Base-by-base conservation (phyloP, 2,888 invertebrate genomes). In the Drosophila meridionalis region DNA sequence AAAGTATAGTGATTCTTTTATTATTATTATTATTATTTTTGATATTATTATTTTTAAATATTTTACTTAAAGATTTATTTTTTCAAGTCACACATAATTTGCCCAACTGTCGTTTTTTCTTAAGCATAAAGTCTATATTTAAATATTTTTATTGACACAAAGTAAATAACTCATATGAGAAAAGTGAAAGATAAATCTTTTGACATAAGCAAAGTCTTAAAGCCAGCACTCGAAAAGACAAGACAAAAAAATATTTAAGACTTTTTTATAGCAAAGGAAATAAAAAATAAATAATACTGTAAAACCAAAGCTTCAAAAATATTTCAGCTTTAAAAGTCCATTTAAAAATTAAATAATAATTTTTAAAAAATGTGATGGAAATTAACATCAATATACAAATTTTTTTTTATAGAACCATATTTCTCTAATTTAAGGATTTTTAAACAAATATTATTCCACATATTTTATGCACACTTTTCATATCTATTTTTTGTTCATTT, bases 401-500 rank as follows among this genome's bases (percentile, higher is more conserved):
- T 20, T 2, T 11, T 34, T 32, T 52, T 34, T 34, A 52, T 48
- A 9, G 14, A 8, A 2, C 0, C 30, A n/a, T 34, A 48, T 11
- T 2, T 9, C n/a, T 4, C 14, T 5, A 9, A 38, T 12, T 11
- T 8, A 48, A 28, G 3, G 8, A 30, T n/a, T 9, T 59, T 30
- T 30, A 14, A 40, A 47, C 14, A 14, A 40, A 58, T 26, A 34
- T 7, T 6, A 26, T n/a, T 52, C 12, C 36, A 14, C 60, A 11
- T n/a, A 40, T 34, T 32, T 20, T 9, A 36, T 26, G 12, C 38
- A 72, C 55, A 36, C n/a, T 30, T 30, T 30, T 11, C 11, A 26
- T 40, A 7, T 2, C 3, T 12, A 36, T 26, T 43, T 40, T 40
- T 6, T 64, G 52, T 20, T 53, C n/a, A 42, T 71, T 66, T 75